Evolutionary conservation across 2,113 vertebrate species (phyloP), one percentile per base, ranked within the genome.

Genomic region (Lipophrys pholis): DNA sequence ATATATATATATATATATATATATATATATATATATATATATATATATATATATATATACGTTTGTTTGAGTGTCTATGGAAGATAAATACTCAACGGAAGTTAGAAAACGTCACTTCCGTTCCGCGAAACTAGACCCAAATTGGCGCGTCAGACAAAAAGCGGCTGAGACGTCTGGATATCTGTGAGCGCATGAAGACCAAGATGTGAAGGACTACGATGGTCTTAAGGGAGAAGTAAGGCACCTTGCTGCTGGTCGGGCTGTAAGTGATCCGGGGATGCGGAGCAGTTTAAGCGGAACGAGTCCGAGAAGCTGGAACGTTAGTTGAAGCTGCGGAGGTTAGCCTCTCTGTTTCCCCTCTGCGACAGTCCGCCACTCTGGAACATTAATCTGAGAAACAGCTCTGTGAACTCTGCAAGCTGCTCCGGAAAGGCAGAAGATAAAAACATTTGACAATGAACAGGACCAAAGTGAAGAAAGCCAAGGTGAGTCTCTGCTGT

Each of bases 381-480:
- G 42, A 16, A n/a, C 8, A 40, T 5, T 4, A 6, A 2, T 17
- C 6, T 40, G 3, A 21, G 41, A 35, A n/a, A 35, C 51, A 9
- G 7, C 17, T 57, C 4, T 0, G 53, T 43, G 16, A 63, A 8
- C 43, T 14, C 12, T 6, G 6, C 0, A 1, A 15, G 5, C 8
- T 14, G 12, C n/a, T n/a, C n/a, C n/a, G n/a, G n/a, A n/a, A n/a
- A 30, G 48, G 0, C 16, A 45, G 38, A 15, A 16, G 30, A 35
- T 41, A 9, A 4, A 39, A 8, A n/a, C 17, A 2, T 52, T 41
- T 15, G 65, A 77, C 5, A 17, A 90, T 90, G 90, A 84, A 83
- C 48, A 73, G 69, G 56, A 72, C 50, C 56, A 87, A 81, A 11
- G 50, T 85, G 51, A 91, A 82, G 77, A 88, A 65, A 65, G 7